A percentile compares a stretch with the other conserved stretches of the same genome.
These are phyloP conservation scores for Argopecten irradians DNA, from an alignment of 1,140 invertebrate genomes.

Conservation along the genomic window DNA sequence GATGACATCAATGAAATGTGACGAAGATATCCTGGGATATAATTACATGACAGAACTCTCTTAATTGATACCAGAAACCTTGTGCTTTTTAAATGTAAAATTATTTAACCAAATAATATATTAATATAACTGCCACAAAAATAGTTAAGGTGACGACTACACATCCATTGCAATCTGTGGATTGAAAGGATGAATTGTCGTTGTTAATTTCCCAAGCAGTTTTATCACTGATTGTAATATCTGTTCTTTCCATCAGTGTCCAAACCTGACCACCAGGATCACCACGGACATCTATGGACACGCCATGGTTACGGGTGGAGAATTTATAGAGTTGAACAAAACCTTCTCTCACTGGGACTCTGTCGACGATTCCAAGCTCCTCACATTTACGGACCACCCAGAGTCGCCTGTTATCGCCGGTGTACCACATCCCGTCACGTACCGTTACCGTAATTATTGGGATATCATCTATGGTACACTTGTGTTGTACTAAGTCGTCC, in stretches of 20 bases:
- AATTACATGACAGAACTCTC: too few relatives aligned
- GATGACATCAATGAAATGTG: too few relatives aligned
- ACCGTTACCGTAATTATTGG: constrained; percentile 24
- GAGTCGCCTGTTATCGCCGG: constrained; percentile 38
- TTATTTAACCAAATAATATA: too few relatives aligned
- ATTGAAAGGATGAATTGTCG: too few relatives aligned
- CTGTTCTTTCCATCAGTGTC: neutral
- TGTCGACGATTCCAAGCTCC: neutral
- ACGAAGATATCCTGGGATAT: too few relatives aligned
- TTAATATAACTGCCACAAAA: too few relatives aligned
- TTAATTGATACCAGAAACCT: too few relatives aligned
- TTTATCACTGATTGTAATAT: neutral
- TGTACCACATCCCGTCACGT: constrained; percentile 25
- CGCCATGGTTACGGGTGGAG: constrained; percentile 39
- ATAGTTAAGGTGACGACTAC: too few relatives aligned
- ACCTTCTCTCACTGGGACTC: neutral
- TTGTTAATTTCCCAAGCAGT: neutral
- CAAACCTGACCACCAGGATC: constrained; percentile 41
- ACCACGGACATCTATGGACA: constrained; percentile 32
- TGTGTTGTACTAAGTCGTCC: constrained; percentile 10
- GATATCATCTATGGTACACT: neutral
- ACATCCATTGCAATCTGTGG: too few relatives aligned
- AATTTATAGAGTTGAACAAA: constrained; percentile 26
- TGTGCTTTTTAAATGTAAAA: too few relatives aligned
- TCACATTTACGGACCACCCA: constrained; percentile 37